These are phyloP conservation scores for Acleris laterana DNA, from an alignment of 2,888 invertebrate genomes.

Conservation along the genomic window DNA sequence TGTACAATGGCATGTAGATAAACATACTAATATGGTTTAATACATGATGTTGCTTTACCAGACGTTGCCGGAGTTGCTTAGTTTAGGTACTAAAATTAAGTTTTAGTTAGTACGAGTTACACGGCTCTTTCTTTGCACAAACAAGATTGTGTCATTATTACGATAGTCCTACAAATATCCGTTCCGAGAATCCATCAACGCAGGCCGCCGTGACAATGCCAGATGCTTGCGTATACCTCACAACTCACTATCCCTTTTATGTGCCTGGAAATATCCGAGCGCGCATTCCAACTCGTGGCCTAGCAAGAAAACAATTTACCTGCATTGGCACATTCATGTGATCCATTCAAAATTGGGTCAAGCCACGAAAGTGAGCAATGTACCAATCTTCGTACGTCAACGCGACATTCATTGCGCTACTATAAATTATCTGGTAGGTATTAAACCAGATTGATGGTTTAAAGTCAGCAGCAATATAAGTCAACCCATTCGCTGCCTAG, in stretches of 20 bases:
- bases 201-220: no score
- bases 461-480: slow-evolving; percentile 14
- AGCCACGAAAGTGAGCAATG: background rate
- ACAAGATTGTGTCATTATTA: background rate
- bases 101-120: no score
- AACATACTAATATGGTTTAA: no score
- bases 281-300: slow-evolving; percentile 1
- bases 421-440: background rate
- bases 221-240: slow-evolving; percentile 1
- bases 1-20: background rate
- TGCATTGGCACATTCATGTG: background rate
- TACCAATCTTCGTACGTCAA: background rate
- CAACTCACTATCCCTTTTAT: slow-evolving; percentile 18
- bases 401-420: no score
- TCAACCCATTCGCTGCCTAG: slow-evolving; percentile 6
- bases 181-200: slow-evolving; percentile 7
- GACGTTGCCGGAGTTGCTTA: no score
- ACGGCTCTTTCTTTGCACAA: no score
- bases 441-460: slow-evolving; percentile 5
- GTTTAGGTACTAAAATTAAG: no score
- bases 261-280: slow-evolving; percentile 9
- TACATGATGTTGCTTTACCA: no score
- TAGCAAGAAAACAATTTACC: background rate
- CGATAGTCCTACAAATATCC: background rate
- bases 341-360: no score